Evolutionary conservation across 2,113 vertebrate species (phyloP).

Genomic region (Notarius lentiginosus): DNA sequence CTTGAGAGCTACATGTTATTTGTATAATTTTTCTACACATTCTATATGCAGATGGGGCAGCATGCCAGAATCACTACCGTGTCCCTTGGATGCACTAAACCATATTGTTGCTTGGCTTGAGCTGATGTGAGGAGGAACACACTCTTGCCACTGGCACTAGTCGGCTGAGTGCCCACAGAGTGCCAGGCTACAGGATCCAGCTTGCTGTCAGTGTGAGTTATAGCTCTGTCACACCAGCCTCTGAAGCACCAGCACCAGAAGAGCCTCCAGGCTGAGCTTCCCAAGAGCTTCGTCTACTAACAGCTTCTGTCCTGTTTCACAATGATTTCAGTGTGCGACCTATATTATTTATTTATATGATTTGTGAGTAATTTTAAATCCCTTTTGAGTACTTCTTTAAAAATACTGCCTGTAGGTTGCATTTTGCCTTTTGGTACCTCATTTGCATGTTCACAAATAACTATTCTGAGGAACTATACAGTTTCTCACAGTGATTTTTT

Average conservation of each 20-base stretch:
- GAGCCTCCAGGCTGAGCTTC: constrained; percentile 30
- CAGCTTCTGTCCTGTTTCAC: constrained; percentile 18
- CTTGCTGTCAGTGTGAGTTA: constrained; percentile 46
- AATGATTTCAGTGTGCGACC: constrained; percentile 15
- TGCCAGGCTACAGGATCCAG: constrained; percentile 23
- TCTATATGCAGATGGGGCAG: constrained; percentile 5
- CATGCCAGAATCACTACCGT: neutral
- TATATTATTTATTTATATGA: neutral
- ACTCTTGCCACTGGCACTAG: constrained; percentile 32
- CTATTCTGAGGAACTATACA: neutral
- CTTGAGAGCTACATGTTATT: no score
- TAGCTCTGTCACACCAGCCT: constrained; percentile 40
- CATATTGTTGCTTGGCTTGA: constrained; percentile 39
- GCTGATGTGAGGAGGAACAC: constrained; percentile 16
- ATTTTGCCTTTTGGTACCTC: neutral
- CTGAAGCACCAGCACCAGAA: constrained; percentile 27
- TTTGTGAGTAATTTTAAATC: constrained; percentile 6
- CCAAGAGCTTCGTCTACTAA: constrained; percentile 2
- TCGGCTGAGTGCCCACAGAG: constrained; percentile 26
- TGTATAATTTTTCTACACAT: no score
- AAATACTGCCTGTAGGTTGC: neutral
- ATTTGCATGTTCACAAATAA: neutral
- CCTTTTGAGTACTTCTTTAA: neutral
- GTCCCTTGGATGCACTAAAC: constrained; percentile 25
- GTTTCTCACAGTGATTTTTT: neutral